Percentiles rank a stretch among this genome's conserved stretches.
These are phyloP conservation scores for Anas platyrhynchos DNA, from an alignment of 2,113 vertebrate species.

Conservation along the genomic window DNA sequence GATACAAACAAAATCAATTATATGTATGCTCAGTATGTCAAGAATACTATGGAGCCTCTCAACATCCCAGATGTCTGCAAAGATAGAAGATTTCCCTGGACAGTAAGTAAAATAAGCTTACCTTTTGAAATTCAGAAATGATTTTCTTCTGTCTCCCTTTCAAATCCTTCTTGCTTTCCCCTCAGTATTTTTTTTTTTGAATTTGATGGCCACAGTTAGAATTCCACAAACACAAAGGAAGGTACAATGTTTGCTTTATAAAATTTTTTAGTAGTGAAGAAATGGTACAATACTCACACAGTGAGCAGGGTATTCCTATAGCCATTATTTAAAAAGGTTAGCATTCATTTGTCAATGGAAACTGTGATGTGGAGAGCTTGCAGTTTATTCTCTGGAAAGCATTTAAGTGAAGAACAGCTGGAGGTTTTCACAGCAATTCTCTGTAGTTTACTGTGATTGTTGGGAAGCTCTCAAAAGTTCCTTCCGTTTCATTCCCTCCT, in stretches of 20 bases:
- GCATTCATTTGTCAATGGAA: neutral
- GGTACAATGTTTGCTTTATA: neutral
- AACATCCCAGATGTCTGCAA: conserved; percentile 90
- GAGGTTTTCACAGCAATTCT: neutral
- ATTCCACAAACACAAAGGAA: neutral
- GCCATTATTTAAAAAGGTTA: neutral
- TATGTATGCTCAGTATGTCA: conserved; percentile 96
- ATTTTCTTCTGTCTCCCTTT: neutral
- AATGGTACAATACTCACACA: neutral
- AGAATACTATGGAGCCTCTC: conserved; percentile 91
- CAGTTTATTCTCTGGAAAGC: neutral
- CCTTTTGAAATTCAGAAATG: neutral
- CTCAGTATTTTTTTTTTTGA: neutral
- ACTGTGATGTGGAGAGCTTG: neutral
- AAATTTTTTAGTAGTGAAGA: neutral
- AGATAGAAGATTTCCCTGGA: conserved; percentile 92
- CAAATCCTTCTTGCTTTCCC: neutral
- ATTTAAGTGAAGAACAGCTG: neutral
- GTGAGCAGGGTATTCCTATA: neutral
- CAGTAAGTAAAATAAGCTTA: conserved; percentile 79
- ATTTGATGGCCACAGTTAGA: neutral
- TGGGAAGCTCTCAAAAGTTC: neutral
- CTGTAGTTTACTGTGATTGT: neutral
- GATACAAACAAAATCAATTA: conserved; percentile 93
- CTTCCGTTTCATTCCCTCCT: neutral